Evolutionary conservation across 2,113 vertebrate genomes (phyloP), one percentile per base, ranked within the genome.

Genomic region (Spea bombifrons): DNA sequence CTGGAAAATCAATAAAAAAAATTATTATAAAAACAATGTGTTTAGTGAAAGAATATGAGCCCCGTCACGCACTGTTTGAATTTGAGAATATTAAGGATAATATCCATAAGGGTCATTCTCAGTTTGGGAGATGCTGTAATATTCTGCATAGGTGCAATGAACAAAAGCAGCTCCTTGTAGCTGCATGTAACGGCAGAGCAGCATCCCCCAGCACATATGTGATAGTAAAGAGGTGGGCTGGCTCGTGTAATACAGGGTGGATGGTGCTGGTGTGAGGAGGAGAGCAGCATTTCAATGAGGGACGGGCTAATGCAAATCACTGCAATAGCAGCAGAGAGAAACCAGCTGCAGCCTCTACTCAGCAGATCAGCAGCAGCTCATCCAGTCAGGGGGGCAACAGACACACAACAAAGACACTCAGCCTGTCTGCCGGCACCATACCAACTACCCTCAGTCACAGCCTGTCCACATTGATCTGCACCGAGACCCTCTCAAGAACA

Each of bases 201-300:
- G 61, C 48, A 50, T 48, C 8, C 67, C 49, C 61, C 8, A 57
- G 63, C 70, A 73, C 77, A 73, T 73, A 79, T 80, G 71, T 80
- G 63, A 66, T 65, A 53, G 73, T 55, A 13, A 50, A 9, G 44
- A 64, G 64, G 50, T 53, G 77, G 70, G 76, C 49, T 79, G 59
- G 48, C 47, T 59, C 55, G 10, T 7, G 10, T 16, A 7, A 12
- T 50, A 30, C 49, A 30, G 16, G 17, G n/a, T 52, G 49, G 47
- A 57, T 80, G 77, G 13, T 79, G 77, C 86, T 86, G 88, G 84
- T 83, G 88, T 67, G 89, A 85, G 90, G 88, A 88, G 88, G 89
- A 90, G 88, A 87, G 88, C 89, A 87, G 93, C 90, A 90, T 94
- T 84, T 85, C 89, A 89, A 93, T 91, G 89, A 93, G 90, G 88